Conservation (phyloP, 2,888 invertebrate genomes). For the Pilophorus perplexus region DNA sequence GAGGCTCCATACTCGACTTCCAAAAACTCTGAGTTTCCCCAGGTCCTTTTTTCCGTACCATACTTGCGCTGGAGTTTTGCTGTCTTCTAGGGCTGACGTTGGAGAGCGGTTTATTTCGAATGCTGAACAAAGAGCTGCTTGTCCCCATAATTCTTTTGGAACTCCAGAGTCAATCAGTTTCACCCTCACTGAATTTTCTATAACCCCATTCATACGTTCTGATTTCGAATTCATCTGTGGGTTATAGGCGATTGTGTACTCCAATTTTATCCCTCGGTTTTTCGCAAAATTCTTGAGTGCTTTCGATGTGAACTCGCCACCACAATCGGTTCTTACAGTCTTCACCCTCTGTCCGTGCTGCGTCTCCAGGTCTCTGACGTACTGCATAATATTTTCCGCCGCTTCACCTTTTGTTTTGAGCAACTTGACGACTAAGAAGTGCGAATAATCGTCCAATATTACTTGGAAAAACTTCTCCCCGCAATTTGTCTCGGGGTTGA, state of each 20-base stretch:
- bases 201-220: constrained; percentile 50
- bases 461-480: neutral
- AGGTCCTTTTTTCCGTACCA: constrained; percentile 40
- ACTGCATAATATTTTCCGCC: neutral
- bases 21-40: too few species aligned
- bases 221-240: constrained; percentile 49
- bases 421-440: neutral
- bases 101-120: too few species aligned
- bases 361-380: neutral
- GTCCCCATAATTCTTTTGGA: constrained; percentile 48
- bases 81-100: constrained; percentile 42
- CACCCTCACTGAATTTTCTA: too few species aligned
- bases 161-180: too few species aligned
- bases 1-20: too few species aligned
- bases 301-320: constrained; percentile 48
- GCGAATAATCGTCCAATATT: neutral
- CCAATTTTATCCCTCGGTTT: constrained; percentile 47
- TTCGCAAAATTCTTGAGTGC: constrained; percentile 47
- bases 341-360: constrained; percentile 4
- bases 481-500: neutral
- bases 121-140: constrained; percentile 47
- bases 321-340: constrained; percentile 48
- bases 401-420: constrained; percentile 35
- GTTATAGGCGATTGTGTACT: constrained; percentile 48
- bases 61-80: constrained; percentile 41